Percentiles rank a stretch among this genome's conserved stretches.
Conservation (phyloP, 2,888 invertebrate genomes). For the Drosophila siamana region DNA sequence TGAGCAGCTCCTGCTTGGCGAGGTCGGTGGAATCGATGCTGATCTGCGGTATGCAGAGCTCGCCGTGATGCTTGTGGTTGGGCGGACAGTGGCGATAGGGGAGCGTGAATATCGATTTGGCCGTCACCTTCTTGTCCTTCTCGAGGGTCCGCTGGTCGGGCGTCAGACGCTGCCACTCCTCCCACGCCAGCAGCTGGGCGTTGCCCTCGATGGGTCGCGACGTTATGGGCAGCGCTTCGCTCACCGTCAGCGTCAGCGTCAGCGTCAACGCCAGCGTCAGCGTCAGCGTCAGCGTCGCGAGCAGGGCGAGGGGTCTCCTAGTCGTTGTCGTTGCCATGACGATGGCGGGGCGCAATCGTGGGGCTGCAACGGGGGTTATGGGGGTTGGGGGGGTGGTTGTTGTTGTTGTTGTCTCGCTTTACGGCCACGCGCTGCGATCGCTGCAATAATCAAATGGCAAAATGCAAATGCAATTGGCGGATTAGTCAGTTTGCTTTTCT, state of each 20-base stretch:
- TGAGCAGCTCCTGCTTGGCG: slow-evolving; percentile 73
- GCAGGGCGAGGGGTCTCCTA: background rate
- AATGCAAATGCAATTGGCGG: slow-evolving; percentile 1
- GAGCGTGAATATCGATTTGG: slow-evolving; percentile 85
- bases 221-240: slow-evolving; percentile 83
- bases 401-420: too few relatives aligned
- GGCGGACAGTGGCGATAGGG: slow-evolving; percentile 83
- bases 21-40: slow-evolving; percentile 77
- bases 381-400: too few relatives aligned
- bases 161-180: slow-evolving; percentile 84
- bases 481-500: slow-evolving; percentile 9
- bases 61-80: slow-evolving; percentile 81
- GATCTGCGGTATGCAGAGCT: slow-evolving; percentile 83
- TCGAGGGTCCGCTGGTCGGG: slow-evolving; percentile 78
- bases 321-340: slow-evolving; percentile 7
- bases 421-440: slow-evolving; percentile 31
- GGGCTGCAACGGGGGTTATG: slow-evolving; percentile 16
- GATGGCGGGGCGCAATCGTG: background rate
- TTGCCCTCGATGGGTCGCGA: slow-evolving; percentile 85
- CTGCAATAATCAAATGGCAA: slow-evolving; percentile 53
- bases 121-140: slow-evolving; percentile 84
- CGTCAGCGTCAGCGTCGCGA: slow-evolving; percentile 24
- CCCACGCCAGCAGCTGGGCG: slow-evolving; percentile 84
- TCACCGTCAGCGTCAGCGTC: slow-evolving; percentile 36
- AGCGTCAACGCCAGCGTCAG: slow-evolving; percentile 23